Evolutionary conservation across 2,113 vertebrate species (phyloP).

Genomic region (Orientallactaga bullata): DNA sequence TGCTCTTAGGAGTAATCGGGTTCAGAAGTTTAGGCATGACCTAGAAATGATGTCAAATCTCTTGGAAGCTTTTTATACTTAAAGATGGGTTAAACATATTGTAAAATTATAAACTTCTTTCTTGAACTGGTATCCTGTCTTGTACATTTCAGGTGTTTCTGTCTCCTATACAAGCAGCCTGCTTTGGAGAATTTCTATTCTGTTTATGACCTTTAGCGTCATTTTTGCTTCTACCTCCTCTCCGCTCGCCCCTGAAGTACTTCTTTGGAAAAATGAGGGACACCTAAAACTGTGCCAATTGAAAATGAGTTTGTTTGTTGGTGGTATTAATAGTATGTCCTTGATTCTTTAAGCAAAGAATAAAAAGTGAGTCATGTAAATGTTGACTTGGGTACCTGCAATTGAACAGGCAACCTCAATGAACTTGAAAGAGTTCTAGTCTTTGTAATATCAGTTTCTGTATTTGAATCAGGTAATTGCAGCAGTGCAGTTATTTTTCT

Average conservation of each 20-base stretch:
- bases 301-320: conserved; percentile 44
- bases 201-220: not conserved
- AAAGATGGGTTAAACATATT: not conserved
- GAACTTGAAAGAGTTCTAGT: not conserved
- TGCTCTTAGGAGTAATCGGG: conserved; percentile 46
- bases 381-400: conserved; percentile 6
- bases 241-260: not conserved
- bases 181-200: not conserved
- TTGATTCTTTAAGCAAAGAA: conserved; percentile 22
- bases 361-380: not conserved
- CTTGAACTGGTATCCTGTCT: not conserved
- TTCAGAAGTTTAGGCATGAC: conserved; percentile 53
- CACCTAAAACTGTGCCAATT: not conserved
- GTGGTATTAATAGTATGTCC: not conserved
- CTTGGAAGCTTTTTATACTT: not conserved
- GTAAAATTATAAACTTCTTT: conserved; percentile 24
- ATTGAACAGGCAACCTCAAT: not conserved
- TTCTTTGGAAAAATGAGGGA: not conserved
- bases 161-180: not conserved
- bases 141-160: conserved; percentile 17
- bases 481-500: not conserved
- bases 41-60: conserved; percentile 44
- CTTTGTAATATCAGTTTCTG: not conserved
- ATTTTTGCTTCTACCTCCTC: not conserved
- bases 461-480: conserved; percentile 15